Conservation (phyloP, 2,113 vertebrate species). For the Toxostoma redivivum region DNA sequence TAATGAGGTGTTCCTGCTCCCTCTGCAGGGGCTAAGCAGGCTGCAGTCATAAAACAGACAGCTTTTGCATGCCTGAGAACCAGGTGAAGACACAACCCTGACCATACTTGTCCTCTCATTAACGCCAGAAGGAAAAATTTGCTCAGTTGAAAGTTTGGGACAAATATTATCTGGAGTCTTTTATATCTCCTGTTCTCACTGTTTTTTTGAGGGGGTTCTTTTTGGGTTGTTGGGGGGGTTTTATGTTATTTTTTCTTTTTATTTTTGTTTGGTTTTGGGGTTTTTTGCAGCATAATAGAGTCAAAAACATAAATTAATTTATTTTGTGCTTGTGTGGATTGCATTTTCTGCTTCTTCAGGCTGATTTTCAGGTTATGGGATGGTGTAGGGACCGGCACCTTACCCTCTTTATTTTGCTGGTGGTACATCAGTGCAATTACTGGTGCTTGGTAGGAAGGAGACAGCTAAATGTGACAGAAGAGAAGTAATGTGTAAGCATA, state of each 20-base stretch:
- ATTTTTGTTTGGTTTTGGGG: too few relatives aligned
- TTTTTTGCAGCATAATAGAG: neutral
- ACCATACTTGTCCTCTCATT: neutral
- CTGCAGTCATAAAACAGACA: slow-evolving; percentile 4
- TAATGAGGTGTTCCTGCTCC: slow-evolving; percentile 61
- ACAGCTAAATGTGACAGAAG: neutral
- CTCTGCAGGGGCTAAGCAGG: slow-evolving; percentile 61
- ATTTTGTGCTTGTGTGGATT: neutral
- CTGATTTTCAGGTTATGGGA: neutral
- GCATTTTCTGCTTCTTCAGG: neutral
- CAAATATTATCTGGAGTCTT: neutral
- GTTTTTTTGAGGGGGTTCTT: neutral
- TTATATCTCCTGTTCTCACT: neutral
- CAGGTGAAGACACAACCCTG: neutral
- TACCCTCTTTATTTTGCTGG: neutral
- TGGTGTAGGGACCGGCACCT: neutral
- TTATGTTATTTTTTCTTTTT: too few relatives aligned
- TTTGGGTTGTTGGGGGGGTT: neutral
- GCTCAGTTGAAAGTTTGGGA: neutral
- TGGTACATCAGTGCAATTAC: neutral
- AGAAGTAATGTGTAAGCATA: neutral
- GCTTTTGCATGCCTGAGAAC: neutral
- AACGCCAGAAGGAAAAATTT: neutral
- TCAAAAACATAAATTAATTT: neutral
- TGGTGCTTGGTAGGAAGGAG: neutral